phyloP scores from a whole-genome alignment of 2,888 invertebrate genomes.

The Electrophaes corylata region DNA sequence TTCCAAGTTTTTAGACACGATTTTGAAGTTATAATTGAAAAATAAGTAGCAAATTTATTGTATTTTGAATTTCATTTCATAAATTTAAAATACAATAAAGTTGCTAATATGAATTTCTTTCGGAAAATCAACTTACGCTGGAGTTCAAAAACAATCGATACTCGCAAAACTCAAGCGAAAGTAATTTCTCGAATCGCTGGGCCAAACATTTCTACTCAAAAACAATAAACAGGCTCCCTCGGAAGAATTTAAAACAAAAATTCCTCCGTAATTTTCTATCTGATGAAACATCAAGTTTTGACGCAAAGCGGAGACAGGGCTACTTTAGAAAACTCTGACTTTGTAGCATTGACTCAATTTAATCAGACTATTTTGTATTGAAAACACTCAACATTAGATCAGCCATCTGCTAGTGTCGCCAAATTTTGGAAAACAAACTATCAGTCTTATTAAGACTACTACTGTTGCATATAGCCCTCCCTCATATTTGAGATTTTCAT shows the following conservation, averaged over 20 bases:
- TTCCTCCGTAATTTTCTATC: slow-evolving; percentile 57
- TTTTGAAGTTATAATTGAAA: too few species aligned
- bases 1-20: too few species aligned
- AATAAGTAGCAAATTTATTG: too few species aligned
- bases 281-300: slow-evolving; percentile 24
- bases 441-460: too few species aligned
- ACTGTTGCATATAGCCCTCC: too few species aligned
- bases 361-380: too few species aligned
- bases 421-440: too few species aligned
- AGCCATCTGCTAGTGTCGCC: too few species aligned
- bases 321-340: neutral
- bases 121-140: slow-evolving; percentile 12
- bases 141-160: slow-evolving; percentile 46
- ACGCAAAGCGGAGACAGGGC: slow-evolving; percentile 7
- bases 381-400: too few species aligned
- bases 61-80: too few species aligned
- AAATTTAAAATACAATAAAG: neutral
- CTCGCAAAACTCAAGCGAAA: slow-evolving; percentile 52
- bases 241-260: slow-evolving; percentile 54
- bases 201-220: slow-evolving; percentile 59
- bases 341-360: too few species aligned
- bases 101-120: slow-evolving; percentile 10
- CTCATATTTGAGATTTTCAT: too few species aligned
- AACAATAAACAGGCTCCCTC: slow-evolving; percentile 62
- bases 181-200: slow-evolving; percentile 62